Percentiles rank a stretch among this genome's conserved stretches.
phyloP scores from a whole-genome alignment of 2,113 vertebrate genomes.

The Connochaetes taurinus region DNA sequence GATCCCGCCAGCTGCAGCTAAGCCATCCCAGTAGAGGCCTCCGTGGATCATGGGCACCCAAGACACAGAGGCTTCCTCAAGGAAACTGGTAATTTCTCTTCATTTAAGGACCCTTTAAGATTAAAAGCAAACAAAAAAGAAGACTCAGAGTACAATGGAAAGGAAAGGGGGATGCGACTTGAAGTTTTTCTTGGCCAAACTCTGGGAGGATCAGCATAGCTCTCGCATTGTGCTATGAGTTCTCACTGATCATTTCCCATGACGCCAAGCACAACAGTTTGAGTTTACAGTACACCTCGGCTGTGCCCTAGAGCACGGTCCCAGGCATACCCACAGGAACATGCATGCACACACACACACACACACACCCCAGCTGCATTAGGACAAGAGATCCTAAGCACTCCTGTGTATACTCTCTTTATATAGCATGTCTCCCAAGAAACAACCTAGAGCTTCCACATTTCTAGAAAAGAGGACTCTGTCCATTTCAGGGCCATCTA shows the following conservation, averaged over 20 bases:
- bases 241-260: not conserved
- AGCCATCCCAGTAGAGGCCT: not conserved
- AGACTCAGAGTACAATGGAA: not conserved
- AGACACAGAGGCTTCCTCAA: not conserved
- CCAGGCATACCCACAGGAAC: not conserved
- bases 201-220: not conserved
- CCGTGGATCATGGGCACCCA: not conserved
- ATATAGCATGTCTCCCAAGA: not conserved
- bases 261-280: slow-evolving; percentile 24
- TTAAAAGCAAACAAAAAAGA: slow-evolving; percentile 16
- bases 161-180: slow-evolving; percentile 18
- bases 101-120: not conserved
- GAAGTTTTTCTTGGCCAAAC: slow-evolving; percentile 45
- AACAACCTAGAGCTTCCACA: not conserved
- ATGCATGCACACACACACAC: not conserved
- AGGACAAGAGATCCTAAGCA: not conserved
- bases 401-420: not conserved
- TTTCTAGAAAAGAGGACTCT: not conserved
- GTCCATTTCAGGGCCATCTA: not conserved
- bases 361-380: not conserved
- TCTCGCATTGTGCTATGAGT: not conserved
- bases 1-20: not conserved
- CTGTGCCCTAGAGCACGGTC: not conserved
- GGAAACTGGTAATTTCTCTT: not conserved
- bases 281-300: not conserved